A percentile compares a stretch with the other conserved stretches of the same genome.
Conservation (phyloP, 2,113 vertebrate genomes). For the Penelope pileata region DNA sequence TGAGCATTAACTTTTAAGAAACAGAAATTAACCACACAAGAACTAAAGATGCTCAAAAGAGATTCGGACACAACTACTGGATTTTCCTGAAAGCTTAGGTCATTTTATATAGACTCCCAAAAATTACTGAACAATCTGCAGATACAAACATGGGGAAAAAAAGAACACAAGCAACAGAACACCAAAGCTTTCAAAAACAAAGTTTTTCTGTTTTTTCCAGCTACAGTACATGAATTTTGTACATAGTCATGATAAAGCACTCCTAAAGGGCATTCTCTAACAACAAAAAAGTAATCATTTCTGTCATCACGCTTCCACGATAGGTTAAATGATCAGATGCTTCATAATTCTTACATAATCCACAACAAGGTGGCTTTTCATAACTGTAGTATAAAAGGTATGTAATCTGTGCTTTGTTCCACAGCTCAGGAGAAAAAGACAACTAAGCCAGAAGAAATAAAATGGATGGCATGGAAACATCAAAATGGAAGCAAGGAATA, state of each 20-base stretch:
- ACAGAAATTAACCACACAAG: rapidly evolving
- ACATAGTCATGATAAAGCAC: not conserved
- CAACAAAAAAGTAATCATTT: not conserved
- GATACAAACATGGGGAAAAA: not conserved
- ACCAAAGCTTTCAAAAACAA: not conserved
- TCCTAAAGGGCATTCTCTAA: constrained; percentile 13
- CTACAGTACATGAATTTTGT: not conserved
- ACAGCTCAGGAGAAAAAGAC: not conserved
- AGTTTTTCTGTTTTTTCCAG: not conserved
- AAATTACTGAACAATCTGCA: not conserved
- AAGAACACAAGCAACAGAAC: not conserved
- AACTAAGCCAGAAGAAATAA: not conserved
- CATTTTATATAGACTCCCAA: not conserved
- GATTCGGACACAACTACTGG: not conserved
- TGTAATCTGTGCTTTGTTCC: not conserved
- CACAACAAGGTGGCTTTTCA: not conserved
- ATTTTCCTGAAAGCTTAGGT: not conserved
- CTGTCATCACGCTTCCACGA: not conserved
- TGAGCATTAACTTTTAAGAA: not conserved
- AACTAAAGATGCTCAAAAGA: not conserved
- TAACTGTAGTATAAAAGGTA: not conserved
- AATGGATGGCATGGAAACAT: not conserved
- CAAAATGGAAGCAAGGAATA: not conserved
- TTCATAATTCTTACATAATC: not conserved
- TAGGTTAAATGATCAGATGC: not conserved